Evolutionary conservation across 2,888 invertebrate genomes (phyloP).

Genomic region (Lepeophtheirus nordmannii): DNA sequence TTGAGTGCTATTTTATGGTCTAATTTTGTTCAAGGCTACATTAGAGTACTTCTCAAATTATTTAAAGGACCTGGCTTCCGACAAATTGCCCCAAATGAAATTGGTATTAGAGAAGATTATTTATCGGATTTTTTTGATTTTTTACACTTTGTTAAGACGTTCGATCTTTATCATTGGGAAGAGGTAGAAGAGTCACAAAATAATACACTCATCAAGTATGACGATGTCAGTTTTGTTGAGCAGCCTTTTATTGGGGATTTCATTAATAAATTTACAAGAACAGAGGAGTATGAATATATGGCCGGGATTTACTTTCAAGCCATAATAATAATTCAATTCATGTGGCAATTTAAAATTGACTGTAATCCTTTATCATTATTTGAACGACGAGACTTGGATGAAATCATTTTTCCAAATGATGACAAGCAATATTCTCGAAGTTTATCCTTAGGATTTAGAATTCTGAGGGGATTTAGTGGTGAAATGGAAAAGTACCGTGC

Average conservation of each 20-base stretch:
- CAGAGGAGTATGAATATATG: background rate
- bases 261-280: background rate
- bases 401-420: background rate
- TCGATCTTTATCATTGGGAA: background rate
- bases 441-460: background rate
- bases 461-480: background rate
- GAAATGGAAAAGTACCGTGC: background rate
- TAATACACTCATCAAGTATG: background rate
- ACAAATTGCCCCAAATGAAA: background rate
- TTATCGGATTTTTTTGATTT: background rate
- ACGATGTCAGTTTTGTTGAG: background rate
- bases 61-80: background rate
- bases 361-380: background rate
- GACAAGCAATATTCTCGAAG: background rate
- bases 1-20: background rate
- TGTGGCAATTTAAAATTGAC: conserved; percentile 1
- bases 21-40: background rate
- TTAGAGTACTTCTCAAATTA: background rate
- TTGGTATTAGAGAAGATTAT: background rate
- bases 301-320: conserved; percentile 2
- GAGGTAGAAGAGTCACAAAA: background rate
- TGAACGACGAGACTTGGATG: background rate
- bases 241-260: background rate
- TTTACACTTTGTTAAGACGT: background rate
- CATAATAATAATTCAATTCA: background rate